Evolutionary conservation across 2,888 invertebrate genomes (phyloP).

Genomic region (Epiblema foenella): DNA sequence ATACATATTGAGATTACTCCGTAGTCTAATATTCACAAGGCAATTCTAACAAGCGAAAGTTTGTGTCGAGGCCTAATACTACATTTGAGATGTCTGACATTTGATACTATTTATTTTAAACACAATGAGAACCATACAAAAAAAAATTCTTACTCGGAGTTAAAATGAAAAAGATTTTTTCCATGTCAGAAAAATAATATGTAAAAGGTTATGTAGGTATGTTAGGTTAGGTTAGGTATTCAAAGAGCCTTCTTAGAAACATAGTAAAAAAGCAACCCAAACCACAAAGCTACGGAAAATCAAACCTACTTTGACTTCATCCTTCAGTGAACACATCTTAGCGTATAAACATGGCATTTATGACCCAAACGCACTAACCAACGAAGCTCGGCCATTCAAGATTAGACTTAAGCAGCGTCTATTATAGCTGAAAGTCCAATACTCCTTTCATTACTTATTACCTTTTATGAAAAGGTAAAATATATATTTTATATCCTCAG

Average conservation of each 20-base stretch:
- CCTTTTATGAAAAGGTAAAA: neutral
- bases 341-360: conserved; percentile 40
- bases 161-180: neutral
- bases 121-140: too few species aligned
- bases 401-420: neutral
- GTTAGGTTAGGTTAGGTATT: conserved; percentile 22
- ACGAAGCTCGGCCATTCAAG: neutral
- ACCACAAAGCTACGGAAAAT: conserved; percentile 41
- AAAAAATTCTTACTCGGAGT: too few species aligned
- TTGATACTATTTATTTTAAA: too few species aligned
- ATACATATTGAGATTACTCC: too few species aligned
- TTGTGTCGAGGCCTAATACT: too few species aligned
- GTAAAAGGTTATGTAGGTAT: conserved; percentile 20
- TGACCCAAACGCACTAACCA: neutral
- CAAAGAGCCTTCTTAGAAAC: conserved; percentile 28
- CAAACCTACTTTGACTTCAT: conserved; percentile 44
- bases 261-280: conserved; percentile 24
- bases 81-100: too few species aligned
- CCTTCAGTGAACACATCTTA: conserved; percentile 50
- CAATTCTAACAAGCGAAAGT: too few species aligned
- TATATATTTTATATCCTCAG: conserved; percentile 55
- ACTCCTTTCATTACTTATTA: neutral
- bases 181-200: neutral
- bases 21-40: too few species aligned
- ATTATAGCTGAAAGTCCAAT: neutral